These are phyloP conservation scores for Lysandra bellargus DNA, from an alignment of 2,888 invertebrate species.

Conservation along the genomic window DNA sequence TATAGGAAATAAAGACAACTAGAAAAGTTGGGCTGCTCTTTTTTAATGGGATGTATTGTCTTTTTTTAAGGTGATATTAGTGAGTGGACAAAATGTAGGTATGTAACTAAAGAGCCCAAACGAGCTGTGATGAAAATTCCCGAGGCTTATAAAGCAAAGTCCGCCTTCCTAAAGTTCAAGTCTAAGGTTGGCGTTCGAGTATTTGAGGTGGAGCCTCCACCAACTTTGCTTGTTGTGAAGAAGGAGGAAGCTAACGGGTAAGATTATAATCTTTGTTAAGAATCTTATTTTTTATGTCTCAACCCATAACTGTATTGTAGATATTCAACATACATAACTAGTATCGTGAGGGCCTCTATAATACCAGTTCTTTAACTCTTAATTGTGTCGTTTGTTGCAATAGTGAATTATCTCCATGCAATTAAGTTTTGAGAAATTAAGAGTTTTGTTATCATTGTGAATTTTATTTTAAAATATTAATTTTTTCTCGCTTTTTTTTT, in stretches of 20 bases:
- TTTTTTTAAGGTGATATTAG: conserved; percentile 79
- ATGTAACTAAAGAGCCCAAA: conserved; percentile 85
- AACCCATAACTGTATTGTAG: no score
- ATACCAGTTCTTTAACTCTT: no score
- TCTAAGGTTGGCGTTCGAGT: conserved; percentile 79
- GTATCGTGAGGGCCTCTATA: no score
- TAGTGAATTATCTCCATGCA: no score
- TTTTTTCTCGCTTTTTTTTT: no score
- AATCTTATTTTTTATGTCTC: no score
- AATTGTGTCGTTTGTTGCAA: no score
- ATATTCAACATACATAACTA: no score
- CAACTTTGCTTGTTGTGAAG: conserved; percentile 64
- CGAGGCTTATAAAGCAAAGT: conserved; percentile 74
- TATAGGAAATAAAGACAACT: no score
- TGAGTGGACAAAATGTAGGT: conserved; percentile 94
- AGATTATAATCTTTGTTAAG: conserved; percentile 33
- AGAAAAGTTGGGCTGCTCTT: background rate
- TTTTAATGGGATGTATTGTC: background rate
- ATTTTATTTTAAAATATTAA: no score
- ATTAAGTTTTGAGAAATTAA: no score
- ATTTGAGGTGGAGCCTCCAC: conserved; percentile 67
- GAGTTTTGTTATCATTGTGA: no score
- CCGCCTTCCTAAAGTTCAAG: conserved; percentile 83
- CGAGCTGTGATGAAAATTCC: conserved; percentile 87
- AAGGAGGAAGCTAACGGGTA: conserved; percentile 71